These are phyloP conservation scores for Hyaena hyaena DNA, from an alignment of 2,113 vertebrate species.

Conservation along the genomic window DNA sequence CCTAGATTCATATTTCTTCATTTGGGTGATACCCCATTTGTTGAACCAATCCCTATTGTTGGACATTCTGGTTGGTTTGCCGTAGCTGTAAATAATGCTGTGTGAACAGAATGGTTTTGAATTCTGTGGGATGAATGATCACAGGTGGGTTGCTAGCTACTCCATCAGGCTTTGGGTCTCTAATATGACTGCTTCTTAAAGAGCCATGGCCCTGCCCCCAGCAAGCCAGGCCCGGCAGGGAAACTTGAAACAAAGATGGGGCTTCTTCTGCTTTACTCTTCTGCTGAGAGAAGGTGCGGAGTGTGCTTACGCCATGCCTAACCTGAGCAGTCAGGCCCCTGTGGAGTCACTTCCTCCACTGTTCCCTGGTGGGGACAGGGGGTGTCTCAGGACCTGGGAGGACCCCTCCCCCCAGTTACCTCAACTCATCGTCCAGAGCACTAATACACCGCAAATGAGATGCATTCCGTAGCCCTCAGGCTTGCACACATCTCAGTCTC, in stretches of 20 bases:
- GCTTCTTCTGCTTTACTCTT: background rate
- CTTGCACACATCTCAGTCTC: fast-evolving
- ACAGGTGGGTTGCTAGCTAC: background rate
- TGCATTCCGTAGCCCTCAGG: fast-evolving
- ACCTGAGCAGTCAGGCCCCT: background rate
- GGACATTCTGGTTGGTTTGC: background rate
- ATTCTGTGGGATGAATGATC: background rate
- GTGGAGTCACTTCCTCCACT: too few relatives aligned
- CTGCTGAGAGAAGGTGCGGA: background rate
- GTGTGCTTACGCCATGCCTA: background rate
- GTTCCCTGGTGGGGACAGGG: background rate
- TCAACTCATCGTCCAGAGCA: background rate
- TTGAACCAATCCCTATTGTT: background rate
- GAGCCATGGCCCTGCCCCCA: background rate
- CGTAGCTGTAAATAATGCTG: fast-evolving
- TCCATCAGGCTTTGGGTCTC: background rate
- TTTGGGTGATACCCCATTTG: background rate
- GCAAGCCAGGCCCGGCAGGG: background rate
- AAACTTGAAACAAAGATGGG: background rate
- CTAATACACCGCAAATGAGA: background rate
- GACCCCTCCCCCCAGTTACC: background rate
- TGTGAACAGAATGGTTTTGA: too few relatives aligned
- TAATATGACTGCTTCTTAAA: background rate
- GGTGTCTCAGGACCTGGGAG: background rate
- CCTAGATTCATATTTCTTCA: background rate